A percentile compares a stretch with the other conserved stretches of the same genome.
Evolutionary conservation across 2,888 invertebrate species (phyloP).

Genomic region (Oscheius sp.): DNA sequence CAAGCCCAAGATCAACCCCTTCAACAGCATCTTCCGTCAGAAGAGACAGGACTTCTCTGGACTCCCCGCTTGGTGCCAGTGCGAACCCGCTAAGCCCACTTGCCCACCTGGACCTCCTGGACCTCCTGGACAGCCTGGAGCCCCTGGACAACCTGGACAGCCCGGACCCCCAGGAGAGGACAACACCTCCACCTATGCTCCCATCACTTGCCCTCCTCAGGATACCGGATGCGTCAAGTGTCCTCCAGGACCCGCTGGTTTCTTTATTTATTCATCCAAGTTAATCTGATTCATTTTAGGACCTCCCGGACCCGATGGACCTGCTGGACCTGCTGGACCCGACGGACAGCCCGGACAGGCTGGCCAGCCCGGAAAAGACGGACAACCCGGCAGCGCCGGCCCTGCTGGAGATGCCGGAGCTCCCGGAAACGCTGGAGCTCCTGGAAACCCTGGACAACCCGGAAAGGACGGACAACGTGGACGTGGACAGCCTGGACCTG

Average conservation of each 20-base stretch:
- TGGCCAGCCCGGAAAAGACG: too few relatives aligned
- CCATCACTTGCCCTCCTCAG: conserved; percentile 54
- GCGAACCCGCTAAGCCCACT: conserved; percentile 60
- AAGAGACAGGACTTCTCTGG: conserved; percentile 57
- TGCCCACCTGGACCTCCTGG: conserved; percentile 63
- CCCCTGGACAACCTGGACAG: conserved; percentile 52
- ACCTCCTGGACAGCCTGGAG: conserved; percentile 60
- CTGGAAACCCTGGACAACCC: conserved; percentile 61
- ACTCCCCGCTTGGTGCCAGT: conserved; percentile 62
- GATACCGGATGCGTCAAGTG: conserved; percentile 50
- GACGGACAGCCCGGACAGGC: too few relatives aligned
- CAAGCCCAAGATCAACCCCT: too few relatives aligned
- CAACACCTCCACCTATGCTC: conserved; percentile 52
- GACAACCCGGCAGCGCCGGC: conserved; percentile 41
- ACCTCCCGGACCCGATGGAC: conserved; percentile 43
- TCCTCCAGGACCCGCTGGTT: conserved; percentile 34
- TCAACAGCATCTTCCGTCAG: too few relatives aligned
- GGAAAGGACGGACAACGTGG: conserved; percentile 48
- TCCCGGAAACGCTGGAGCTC: conserved; percentile 49
- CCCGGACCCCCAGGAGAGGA: conserved; percentile 60
- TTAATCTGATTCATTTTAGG: too few relatives aligned
- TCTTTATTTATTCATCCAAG: too few relatives aligned
- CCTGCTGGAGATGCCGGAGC: conserved; percentile 39
- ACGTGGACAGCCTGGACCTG: conserved; percentile 51
- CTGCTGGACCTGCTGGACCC: conserved; percentile 41